Evolutionary conservation across 2,888 invertebrate genomes (phyloP).

Genomic region (Xestia sexstrigata): DNA sequence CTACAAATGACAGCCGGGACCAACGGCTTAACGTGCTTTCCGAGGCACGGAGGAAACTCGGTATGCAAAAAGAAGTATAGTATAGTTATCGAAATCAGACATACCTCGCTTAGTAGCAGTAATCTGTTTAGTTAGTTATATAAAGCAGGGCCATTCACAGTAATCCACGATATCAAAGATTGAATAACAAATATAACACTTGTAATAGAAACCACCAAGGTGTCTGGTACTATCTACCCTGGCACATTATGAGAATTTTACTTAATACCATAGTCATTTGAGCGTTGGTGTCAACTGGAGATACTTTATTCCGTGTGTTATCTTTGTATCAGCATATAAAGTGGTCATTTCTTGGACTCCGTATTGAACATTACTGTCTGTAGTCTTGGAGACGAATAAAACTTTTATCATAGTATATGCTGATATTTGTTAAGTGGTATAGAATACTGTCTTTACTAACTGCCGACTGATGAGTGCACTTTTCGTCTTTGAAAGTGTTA

Average conservation of each 20-base stretch:
- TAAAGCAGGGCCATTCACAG: neutral
- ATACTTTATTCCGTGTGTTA: constrained; percentile 1
- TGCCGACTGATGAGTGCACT: neutral
- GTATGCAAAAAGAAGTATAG: neutral
- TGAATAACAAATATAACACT: neutral
- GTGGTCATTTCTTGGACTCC: constrained; percentile 1
- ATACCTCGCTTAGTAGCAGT: rapidly evolving
- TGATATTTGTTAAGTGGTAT: neutral
- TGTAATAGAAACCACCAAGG: neutral
- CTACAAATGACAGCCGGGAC: too few relatives aligned
- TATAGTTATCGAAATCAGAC: neutral
- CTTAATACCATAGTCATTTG: constrained; percentile 15
- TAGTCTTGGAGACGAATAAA: neutral
- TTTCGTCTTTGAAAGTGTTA: neutral
- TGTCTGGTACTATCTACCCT: neutral
- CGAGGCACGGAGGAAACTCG: too few relatives aligned
- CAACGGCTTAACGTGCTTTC: too few relatives aligned
- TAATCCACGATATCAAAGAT: constrained; percentile 25
- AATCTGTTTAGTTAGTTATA: neutral
- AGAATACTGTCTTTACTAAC: too few relatives aligned
- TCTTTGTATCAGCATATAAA: constrained; percentile 24
- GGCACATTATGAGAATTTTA: constrained; percentile 19
- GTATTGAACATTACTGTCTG: neutral
- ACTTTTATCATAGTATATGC: neutral
- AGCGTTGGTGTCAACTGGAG: neutral